phyloP scores from a whole-genome alignment of 2,113 vertebrate genomes.

The Monopterus albus region DNA sequence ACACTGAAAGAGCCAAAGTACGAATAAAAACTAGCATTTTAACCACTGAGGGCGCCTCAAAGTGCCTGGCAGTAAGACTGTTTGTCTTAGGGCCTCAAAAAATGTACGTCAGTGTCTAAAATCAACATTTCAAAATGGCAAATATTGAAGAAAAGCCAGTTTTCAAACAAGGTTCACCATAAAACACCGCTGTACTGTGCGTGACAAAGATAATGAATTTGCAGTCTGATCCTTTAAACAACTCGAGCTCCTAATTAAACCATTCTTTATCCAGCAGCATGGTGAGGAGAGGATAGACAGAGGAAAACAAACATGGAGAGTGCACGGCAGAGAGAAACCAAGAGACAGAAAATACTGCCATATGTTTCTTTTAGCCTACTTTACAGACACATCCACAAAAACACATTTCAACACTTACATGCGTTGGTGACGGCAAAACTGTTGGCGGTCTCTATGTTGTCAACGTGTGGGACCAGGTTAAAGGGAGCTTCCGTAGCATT shows the following conservation, averaged over 20 bases:
- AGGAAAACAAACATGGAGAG: background rate
- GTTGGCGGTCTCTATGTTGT: constrained; percentile 99
- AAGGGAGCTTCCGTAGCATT: constrained; percentile 98
- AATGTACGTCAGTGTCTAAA: constrained; percentile 14
- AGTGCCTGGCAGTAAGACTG: background rate
- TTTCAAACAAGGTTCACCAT: constrained; percentile 5
- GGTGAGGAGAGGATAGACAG: background rate
- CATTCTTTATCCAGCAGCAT: background rate
- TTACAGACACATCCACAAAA: background rate
- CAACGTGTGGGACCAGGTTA: constrained; percentile 98
- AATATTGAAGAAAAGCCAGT: background rate
- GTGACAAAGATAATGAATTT: background rate
- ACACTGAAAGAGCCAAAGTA: background rate
- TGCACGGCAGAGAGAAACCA: background rate
- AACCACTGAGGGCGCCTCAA: background rate
- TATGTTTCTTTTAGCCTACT: background rate
- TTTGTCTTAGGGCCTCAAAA: background rate
- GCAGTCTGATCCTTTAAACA: constrained; percentile 19
- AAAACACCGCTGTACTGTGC: background rate
- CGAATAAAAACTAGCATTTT: background rate
- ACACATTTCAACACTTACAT: constrained; percentile 88
- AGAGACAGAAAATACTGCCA: background rate
- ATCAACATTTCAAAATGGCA: constrained; percentile 18
- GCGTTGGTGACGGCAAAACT: constrained; percentile 99
- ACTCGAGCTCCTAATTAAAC: background rate